Evolutionary conservation across 2,797 vertebrate species (phyloP).

Genomic region (Poeciliopsis gracilis): DNA sequence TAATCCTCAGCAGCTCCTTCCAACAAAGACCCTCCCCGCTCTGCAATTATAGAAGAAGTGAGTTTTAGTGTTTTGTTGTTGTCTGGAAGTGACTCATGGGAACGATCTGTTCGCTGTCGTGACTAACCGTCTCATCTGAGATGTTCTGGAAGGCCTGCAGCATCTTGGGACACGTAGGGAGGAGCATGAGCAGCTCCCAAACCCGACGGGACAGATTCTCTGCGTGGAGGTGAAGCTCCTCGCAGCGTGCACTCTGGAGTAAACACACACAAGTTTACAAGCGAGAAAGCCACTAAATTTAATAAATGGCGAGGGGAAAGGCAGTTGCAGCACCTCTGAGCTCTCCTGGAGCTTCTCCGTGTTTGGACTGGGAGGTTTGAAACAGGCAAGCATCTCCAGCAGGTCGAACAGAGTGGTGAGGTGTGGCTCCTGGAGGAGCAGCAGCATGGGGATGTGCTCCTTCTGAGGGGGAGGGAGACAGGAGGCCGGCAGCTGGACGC

Average conservation of each 20-base stretch:
- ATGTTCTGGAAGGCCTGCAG: constrained; percentile 98
- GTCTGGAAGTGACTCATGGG: not conserved
- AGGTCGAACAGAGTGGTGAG: constrained; percentile 97
- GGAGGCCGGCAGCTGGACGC: constrained; percentile 95
- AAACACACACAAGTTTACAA: not conserved
- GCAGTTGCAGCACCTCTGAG: constrained; percentile 82
- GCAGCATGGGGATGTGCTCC: constrained; percentile 98
- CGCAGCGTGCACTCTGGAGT: constrained; percentile 87
- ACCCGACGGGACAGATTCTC: constrained; percentile 97
- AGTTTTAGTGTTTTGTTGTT: not conserved
- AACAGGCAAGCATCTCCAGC: constrained; percentile 97
- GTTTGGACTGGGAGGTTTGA: constrained; percentile 88
- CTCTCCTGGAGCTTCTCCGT: constrained; percentile 86
- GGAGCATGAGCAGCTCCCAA: constrained; percentile 97
- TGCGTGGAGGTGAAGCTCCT: constrained; percentile 97
- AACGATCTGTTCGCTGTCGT: rapidly evolving
- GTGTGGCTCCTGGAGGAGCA: constrained; percentile 97
- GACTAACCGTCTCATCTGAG: constrained; percentile 91
- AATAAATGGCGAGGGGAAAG: not conserved
- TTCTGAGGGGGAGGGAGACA: constrained; percentile 97
- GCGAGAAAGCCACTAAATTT: not conserved
- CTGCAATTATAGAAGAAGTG: constrained; percentile 69
- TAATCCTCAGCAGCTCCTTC: constrained; percentile 96
- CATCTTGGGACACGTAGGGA: constrained; percentile 99
- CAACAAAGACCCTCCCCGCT: constrained; percentile 91